Evolutionary conservation across 2,888 invertebrate genomes (phyloP).

Genomic region (Pachliopta kotzebuea): DNA sequence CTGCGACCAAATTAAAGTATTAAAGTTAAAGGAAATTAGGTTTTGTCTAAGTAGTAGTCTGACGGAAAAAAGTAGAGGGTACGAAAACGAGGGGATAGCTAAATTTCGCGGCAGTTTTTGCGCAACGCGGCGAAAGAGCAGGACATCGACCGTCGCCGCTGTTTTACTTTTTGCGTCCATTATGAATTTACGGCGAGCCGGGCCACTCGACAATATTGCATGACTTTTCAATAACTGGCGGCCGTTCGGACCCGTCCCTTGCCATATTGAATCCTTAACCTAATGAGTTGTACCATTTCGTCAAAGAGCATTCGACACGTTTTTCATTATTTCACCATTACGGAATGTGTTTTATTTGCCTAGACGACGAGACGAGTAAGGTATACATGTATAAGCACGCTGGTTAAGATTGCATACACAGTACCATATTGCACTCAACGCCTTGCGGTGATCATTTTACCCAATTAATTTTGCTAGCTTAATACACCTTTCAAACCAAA

Average conservation of each 20-base stretch:
- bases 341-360: neutral
- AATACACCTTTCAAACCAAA: no score
- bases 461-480: no score
- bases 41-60: conserved; percentile 1
- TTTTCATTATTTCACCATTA: conserved; percentile 9
- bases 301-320: conserved; percentile 31
- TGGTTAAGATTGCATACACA: no score
- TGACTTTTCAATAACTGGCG: conserved; percentile 79
- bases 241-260: conserved; percentile 57
- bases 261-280: conserved; percentile 72
- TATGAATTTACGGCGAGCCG: conserved; percentile 75
- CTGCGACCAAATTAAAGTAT: neutral
- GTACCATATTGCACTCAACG: no score
- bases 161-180: conserved; percentile 77
- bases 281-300: conserved; percentile 52
- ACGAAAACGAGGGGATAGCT: conserved; percentile 47
- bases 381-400: no score
- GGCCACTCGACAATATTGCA: conserved; percentile 78
- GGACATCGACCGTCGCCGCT: conserved; percentile 50
- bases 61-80: conserved; percentile 48
- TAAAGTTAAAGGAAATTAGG: neutral
- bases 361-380: no score
- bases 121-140: conserved; percentile 46
- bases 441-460: no score
- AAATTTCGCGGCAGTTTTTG: conserved; percentile 71